Evolutionary conservation across 2,797 vertebrate genomes (phyloP).

Genomic region (Rallus crepitans): DNA sequence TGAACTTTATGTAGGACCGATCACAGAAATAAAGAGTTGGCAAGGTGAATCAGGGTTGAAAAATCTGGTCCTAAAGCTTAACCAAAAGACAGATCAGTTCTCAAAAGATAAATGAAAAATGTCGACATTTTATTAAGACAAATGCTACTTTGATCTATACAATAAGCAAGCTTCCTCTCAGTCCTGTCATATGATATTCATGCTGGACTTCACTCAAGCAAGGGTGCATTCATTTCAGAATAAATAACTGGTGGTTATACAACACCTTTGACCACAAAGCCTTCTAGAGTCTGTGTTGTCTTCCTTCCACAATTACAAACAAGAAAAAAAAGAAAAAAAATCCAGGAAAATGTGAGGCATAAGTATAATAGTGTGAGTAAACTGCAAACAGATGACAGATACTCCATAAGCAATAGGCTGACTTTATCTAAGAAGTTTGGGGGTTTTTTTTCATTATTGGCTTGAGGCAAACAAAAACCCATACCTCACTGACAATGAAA

Average conservation of each 20-base stretch:
- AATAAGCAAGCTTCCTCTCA: slow-evolving; percentile 50
- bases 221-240: slow-evolving; percentile 41
- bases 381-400: not conserved
- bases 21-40: not conserved
- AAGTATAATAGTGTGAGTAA: not conserved
- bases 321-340: not conserved
- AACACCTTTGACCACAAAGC: slow-evolving; percentile 51
- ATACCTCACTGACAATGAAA: not conserved
- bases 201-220: slow-evolving; percentile 49
- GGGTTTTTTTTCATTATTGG: not conserved
- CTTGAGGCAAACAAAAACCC: not conserved
- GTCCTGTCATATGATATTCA: slow-evolving; percentile 53
- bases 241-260: slow-evolving; percentile 46
- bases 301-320: not conserved
- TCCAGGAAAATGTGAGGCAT: not conserved
- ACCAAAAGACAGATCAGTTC: not conserved
- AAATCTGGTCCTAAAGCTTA: slow-evolving; percentile 7
- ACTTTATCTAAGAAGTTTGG: not conserved
- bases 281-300: not conserved
- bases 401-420: not conserved
- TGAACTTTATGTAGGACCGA: not conserved
- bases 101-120: slow-evolving; percentile 47
- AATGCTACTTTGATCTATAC: slow-evolving; percentile 36
- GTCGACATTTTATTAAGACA: slow-evolving; percentile 55
- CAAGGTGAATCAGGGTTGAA: slow-evolving; percentile 25